Evolutionary conservation across 2,797 vertebrate genomes (phyloP).

Genomic region (Ficedula albicollis): DNA sequence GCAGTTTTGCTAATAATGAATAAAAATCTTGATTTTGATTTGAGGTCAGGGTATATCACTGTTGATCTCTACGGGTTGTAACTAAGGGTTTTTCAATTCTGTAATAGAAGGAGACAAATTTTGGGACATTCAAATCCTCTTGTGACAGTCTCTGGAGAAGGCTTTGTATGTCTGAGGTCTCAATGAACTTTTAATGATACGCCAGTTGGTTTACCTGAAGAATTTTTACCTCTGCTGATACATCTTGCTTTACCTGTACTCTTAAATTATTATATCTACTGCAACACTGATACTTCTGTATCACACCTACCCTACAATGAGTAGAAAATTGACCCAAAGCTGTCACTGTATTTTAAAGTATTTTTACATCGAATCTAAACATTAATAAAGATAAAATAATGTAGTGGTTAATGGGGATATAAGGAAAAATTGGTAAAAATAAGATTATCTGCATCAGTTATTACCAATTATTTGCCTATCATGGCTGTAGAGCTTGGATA

Average conservation of each 20-base stretch:
- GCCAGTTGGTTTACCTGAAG: background rate
- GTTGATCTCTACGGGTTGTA: background rate
- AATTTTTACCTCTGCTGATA: background rate
- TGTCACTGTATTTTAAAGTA: background rate
- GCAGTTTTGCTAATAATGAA: background rate
- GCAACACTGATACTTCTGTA: background rate
- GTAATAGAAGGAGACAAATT: background rate
- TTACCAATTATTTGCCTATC: background rate
- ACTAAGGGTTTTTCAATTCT: background rate
- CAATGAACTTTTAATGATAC: background rate
- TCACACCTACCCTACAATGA: background rate
- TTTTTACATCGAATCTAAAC: background rate
- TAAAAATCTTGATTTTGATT: background rate
- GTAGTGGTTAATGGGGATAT: background rate
- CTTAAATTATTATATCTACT: background rate
- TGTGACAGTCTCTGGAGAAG: background rate
- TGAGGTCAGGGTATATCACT: background rate
- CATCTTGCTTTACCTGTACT: background rate
- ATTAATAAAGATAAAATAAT: background rate
- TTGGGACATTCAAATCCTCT: background rate
- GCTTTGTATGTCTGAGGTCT: background rate
- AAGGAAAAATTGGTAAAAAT: background rate
- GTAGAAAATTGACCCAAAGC: background rate
- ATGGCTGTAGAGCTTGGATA: background rate
- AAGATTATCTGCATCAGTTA: background rate